phyloP scores from a whole-genome alignment of 2,113 vertebrate species.

The Phasianus colchicus region DNA sequence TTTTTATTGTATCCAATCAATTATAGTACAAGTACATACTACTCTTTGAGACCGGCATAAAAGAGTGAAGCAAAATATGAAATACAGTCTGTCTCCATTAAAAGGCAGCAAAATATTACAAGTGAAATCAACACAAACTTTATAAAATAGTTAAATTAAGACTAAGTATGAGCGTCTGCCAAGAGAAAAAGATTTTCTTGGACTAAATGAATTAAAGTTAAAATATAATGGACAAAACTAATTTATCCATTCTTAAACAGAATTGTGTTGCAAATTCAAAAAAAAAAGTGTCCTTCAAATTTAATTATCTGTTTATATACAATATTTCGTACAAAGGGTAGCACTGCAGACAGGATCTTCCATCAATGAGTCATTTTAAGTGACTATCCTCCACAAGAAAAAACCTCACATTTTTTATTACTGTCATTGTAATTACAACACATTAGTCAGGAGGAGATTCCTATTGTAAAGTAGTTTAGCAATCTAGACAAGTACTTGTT shows the following conservation, averaged over 20 bases:
- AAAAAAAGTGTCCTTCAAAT: conserved; percentile 1
- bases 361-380: not conserved
- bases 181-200: conserved; percentile 24
- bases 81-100: conserved; percentile 21
- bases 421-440: not conserved
- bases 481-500: not conserved
- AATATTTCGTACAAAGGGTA: not conserved
- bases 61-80: not conserved
- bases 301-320: not conserved
- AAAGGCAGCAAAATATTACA: conserved; percentile 40
- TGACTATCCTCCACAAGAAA: not conserved
- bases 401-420: not conserved
- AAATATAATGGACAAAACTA: not conserved
- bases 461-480: not conserved
- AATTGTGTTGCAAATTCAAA: conserved; percentile 5
- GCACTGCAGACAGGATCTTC: not conserved
- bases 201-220: conserved; percentile 31
- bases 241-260: conserved; percentile 14
- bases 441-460: not conserved
- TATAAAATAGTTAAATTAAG: conserved; percentile 18
- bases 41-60: not conserved
- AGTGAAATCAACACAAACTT: conserved; percentile 42
- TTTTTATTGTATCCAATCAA: not conserved
- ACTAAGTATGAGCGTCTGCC: conserved; percentile 23
- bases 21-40: not conserved